Evolutionary conservation across 2,797 vertebrate species (phyloP), one percentile per base, ranked within the genome.

Genomic region (Coregonus sp.): DNA sequence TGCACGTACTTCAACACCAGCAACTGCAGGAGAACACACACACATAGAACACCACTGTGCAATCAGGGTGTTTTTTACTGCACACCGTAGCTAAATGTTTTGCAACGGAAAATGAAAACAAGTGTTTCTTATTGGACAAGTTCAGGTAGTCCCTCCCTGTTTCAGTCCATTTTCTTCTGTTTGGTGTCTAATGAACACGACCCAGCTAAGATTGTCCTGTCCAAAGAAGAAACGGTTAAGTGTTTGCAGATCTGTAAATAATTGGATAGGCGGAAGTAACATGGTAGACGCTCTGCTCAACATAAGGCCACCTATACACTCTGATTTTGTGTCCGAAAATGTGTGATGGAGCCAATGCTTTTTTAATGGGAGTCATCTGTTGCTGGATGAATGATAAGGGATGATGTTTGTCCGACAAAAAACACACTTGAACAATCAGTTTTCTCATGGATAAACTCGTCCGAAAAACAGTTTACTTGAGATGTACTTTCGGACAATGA

Each of bases 1-100:
- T 99, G 98, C 85, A 99, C 98, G 20, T 99, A 99, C 84, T 99
- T 99, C 86, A 99, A 94, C 87, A 99, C 98, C 87, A 99, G 91
- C 80, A 99, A 93, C 97, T 99, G 83, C 65, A 83, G n/a, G 16
- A 72, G 66, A 65, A 12, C 2, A 71, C 14, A 67, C 1, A 70
- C 35, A 74, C n/a, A 56, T 12, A 11, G n/a, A 72, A 61, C n/a
- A 61, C 35, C 9, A 73, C 9, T 40, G 7, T 11, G 68, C 18
- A 12, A 18, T 29, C 20, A 31, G 20, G 11, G 18, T 6, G 18
- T 14, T 12, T 3, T 11, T 35, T 0, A 4, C 4, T 35, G 40
- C 40, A 47, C 40, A 47, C 2, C 40, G 40, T 47, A 47, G 40
- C 9, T 3, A 47, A 47, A 47, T 47, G 40, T 40, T 69, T 40